phyloP scores from a whole-genome alignment of 2,797 vertebrate genomes.

The Miichthys miiuy region DNA sequence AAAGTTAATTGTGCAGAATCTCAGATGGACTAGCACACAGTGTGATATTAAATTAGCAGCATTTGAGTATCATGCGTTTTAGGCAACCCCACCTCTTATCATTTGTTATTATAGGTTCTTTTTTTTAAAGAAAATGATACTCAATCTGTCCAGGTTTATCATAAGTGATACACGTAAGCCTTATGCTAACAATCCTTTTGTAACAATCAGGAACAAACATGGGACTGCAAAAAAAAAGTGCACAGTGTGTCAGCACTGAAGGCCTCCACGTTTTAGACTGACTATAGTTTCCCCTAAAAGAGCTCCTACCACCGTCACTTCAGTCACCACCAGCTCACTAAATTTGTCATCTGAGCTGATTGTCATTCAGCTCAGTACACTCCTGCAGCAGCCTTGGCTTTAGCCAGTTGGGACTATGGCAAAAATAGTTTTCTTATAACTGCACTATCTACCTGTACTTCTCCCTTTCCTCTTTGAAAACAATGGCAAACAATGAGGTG shows the following conservation, averaged over 20 bases:
- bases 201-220: background rate
- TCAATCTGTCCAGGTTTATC: background rate
- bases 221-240: constrained; percentile 11
- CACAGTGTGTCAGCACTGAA: constrained; percentile 5
- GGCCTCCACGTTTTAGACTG: constrained; percentile 4
- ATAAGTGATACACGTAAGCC: background rate
- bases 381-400: background rate
- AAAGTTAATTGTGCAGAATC: background rate
- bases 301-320: constrained; percentile 8
- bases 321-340: constrained; percentile 32
- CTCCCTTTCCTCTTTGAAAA: background rate
- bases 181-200: background rate
- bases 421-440: constrained; percentile 4
- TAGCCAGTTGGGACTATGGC: background rate
- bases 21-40: background rate
- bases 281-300: constrained; percentile 14
- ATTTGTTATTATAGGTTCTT: background rate
- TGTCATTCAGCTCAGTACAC: background rate
- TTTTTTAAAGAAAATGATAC: background rate
- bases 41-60: background rate
- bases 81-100: background rate
- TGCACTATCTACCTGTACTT: background rate
- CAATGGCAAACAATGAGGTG: background rate
- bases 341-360: constrained; percentile 17
- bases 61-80: background rate